Evolutionary conservation across 2,888 invertebrate species (phyloP).

Genomic region (Tenodera sinensis): DNA sequence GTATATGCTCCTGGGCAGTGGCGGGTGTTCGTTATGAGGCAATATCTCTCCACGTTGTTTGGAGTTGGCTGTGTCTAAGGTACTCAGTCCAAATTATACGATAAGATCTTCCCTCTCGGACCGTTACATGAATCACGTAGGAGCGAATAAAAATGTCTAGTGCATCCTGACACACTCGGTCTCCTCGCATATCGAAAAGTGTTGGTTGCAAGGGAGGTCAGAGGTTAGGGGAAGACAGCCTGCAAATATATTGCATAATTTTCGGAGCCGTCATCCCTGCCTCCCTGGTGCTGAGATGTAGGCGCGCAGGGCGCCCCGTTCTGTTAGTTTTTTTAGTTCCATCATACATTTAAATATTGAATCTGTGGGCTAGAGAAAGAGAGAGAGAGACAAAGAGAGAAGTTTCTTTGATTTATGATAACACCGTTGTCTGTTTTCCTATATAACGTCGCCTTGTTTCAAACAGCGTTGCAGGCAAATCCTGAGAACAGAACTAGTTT

Average conservation of each 20-base stretch:
- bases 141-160: slow-evolving; percentile 1
- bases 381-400: background rate
- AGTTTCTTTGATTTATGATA: too few relatives aligned
- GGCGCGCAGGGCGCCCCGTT: background rate
- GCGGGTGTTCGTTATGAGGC: background rate
- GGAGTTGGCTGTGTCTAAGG: background rate
- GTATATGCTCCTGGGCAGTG: background rate
- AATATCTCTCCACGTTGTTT: background rate
- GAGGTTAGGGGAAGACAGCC: background rate
- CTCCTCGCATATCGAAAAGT: background rate
- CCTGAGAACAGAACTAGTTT: too few relatives aligned
- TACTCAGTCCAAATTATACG: background rate
- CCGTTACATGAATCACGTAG: slow-evolving; percentile 1
- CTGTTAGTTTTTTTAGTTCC: background rate
- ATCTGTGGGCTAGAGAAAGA: background rate
- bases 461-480: too few relatives aligned
- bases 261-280: background rate
- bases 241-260: slow-evolving; percentile 26
- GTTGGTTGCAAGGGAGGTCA: background rate
- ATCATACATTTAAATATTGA: slow-evolving; percentile 8
- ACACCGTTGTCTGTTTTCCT: too few relatives aligned
- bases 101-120: background rate
- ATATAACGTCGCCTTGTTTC: too few relatives aligned
- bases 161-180: background rate
- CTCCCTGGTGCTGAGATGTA: background rate